Evolutionary conservation across 2,888 invertebrate genomes (phyloP).

Genomic region (Phaedon cochleariae): DNA sequence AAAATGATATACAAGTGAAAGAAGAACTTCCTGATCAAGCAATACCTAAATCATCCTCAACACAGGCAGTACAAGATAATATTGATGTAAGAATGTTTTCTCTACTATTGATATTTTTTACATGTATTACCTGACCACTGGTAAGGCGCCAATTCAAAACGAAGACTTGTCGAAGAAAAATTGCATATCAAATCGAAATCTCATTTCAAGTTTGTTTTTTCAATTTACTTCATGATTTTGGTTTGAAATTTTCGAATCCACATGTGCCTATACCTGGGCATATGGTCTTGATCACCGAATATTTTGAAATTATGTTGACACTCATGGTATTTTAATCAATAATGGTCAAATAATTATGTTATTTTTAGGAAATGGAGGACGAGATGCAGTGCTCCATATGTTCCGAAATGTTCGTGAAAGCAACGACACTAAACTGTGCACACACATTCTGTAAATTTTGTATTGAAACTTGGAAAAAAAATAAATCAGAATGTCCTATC

Average conservation of each 20-base stretch:
- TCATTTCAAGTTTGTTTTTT: no score
- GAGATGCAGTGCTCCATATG: slow-evolving; percentile 81
- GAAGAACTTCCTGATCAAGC: neutral
- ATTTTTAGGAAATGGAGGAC: slow-evolving; percentile 64
- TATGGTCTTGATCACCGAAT: no score
- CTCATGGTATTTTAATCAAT: no score
- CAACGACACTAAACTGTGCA: slow-evolving; percentile 75
- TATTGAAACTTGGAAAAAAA: slow-evolving; percentile 74
- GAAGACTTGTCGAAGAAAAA: no score
- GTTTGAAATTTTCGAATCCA: no score
- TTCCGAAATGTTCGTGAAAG: slow-evolving; percentile 75
- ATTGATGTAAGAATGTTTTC: neutral
- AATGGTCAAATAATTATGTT: neutral
- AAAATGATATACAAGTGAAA: neutral
- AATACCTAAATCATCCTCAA: neutral
- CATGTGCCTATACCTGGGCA: no score
- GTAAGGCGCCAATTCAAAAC: no score
- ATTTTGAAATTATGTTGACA: no score
- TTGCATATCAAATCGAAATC: no score
- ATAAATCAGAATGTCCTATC: slow-evolving; percentile 76
- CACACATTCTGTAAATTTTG: slow-evolving; percentile 81
- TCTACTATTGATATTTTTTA: neutral
- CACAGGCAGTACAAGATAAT: neutral
- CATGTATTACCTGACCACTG: neutral
- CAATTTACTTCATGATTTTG: no score